Evolutionary conservation across 2,797 vertebrate species (phyloP).

Genomic region (Pipistrellus nathusii): DNA sequence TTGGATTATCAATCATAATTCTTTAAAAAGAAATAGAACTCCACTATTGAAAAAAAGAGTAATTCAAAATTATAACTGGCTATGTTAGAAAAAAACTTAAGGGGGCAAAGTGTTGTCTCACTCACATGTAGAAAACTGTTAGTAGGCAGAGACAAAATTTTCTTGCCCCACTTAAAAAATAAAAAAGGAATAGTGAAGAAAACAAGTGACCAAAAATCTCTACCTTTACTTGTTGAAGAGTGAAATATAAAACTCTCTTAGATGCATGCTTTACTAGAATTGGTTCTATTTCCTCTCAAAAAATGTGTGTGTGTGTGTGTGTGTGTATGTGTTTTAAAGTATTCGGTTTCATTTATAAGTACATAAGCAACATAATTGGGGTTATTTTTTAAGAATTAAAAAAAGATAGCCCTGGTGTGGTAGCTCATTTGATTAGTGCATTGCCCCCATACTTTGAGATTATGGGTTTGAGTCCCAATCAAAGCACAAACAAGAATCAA

Average conservation of each 20-base stretch:
- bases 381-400: conserved; percentile 36
- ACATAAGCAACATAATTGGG: background rate
- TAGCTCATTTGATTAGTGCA: background rate
- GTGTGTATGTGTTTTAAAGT: background rate
- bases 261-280: background rate
- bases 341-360: conserved; percentile 27
- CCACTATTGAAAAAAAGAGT: conserved; percentile 24
- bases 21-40: background rate
- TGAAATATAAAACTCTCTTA: conserved; percentile 21
- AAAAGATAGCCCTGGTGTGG: background rate
- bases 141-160: background rate
- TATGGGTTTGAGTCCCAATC: background rate
- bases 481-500: background rate
- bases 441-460: background rate
- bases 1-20: conserved; percentile 37
- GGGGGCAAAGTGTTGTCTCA: background rate
- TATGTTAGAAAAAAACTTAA: background rate
- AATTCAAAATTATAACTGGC: conserved; percentile 33
- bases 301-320: background rate
- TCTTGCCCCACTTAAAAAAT: background rate
- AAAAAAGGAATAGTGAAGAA: background rate
- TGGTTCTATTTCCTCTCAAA: background rate
- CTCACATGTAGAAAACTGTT: background rate
- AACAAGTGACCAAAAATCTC: background rate
- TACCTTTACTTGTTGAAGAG: background rate